A percentile compares a stretch with the other conserved stretches of the same genome.
Conservation (phyloP, 2,797 vertebrate genomes). For the Typhlichthys subterraneus region DNA sequence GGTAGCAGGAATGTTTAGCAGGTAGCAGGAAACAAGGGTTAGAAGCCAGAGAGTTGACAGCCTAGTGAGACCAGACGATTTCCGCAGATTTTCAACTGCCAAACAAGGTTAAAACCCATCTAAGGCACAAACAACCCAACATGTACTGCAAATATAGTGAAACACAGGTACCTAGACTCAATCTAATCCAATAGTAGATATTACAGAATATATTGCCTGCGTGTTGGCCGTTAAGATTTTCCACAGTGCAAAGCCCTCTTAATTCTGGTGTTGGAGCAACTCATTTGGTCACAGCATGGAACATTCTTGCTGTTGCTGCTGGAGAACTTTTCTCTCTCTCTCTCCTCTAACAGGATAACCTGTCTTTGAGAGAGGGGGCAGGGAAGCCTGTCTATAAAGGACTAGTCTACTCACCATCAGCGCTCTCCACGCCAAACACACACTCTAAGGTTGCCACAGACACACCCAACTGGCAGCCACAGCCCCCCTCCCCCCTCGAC, state of each 20-base stretch:
- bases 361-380: conserved; percentile 47
- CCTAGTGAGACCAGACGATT: background rate
- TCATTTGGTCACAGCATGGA: conserved; percentile 70
- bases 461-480: conserved; percentile 43
- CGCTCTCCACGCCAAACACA: conserved; percentile 57
- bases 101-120: no score
- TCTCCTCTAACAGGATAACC: conserved; percentile 71
- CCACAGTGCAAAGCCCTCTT: conserved; percentile 63
- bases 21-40: conserved; percentile 50
- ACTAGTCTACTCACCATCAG: conserved; percentile 70
- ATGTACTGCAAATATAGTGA: no score
- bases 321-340: conserved; percentile 74
- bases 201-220: background rate
- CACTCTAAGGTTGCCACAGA: conserved; percentile 35
- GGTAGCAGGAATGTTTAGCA: conserved; percentile 27
- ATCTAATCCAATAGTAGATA: no score
- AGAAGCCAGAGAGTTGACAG: conserved; percentile 31
- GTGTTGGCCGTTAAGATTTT: conserved; percentile 56
- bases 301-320: conserved; percentile 82
- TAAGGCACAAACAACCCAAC: no score
- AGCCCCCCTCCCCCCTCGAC: conserved; percentile 17
- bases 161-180: no score
- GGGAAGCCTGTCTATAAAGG: conserved; percentile 57
- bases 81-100: no score
- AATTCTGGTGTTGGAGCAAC: conserved; percentile 63